Conservation (phyloP, 2,797 vertebrate genomes). For the Babyrousa celebensis region DNA sequence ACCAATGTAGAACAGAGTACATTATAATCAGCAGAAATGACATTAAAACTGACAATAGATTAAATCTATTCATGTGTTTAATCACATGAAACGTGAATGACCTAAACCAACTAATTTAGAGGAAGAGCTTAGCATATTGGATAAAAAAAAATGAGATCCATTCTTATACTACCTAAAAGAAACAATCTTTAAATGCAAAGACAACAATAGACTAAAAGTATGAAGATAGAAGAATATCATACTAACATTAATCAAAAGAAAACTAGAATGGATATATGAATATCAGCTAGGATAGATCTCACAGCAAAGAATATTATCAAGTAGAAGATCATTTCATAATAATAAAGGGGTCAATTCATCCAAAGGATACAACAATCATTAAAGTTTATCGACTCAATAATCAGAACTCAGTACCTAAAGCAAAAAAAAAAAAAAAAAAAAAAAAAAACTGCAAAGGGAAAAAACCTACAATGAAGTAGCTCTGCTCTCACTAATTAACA, state of each 20-base stretch:
- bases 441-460: neutral
- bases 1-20: neutral
- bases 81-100: slow-evolving; percentile 29
- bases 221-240: neutral
- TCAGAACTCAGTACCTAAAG: neutral
- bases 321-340: slow-evolving; percentile 16
- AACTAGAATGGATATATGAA: neutral
- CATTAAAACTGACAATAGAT: slow-evolving; percentile 22
- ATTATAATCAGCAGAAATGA: slow-evolving; percentile 22
- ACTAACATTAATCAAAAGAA: neutral
- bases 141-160: neutral
- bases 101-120: slow-evolving; percentile 21
- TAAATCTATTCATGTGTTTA: slow-evolving; percentile 19
- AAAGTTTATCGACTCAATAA: neutral
- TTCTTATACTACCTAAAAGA: neutral
- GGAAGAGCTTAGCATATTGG: neutral
- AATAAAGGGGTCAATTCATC: neutral
- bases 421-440: neutral
- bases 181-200: neutral
- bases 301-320: slow-evolving; percentile 17
- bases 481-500: neutral
- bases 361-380: neutral
- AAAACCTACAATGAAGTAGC: neutral
- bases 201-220: neutral
- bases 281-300: neutral